These are phyloP conservation scores for Synergus japonicus DNA, from an alignment of 2,888 invertebrate genomes.

Conservation along the genomic window DNA sequence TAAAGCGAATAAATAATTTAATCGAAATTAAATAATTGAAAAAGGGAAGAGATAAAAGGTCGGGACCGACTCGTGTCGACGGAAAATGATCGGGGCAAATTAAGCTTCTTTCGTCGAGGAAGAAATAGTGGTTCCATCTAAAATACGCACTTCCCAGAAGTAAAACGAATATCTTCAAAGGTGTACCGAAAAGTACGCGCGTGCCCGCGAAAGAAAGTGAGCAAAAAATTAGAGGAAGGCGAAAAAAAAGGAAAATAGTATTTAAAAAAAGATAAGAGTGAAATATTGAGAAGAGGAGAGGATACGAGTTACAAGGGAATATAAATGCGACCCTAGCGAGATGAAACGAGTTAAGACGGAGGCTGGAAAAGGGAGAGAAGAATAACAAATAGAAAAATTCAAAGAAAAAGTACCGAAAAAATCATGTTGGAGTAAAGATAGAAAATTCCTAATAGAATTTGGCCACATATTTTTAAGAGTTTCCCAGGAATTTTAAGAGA, in stretches of 20 bases:
- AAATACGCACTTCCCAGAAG: constrained; percentile 65
- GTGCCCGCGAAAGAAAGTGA: constrained; percentile 45
- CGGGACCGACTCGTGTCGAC: background rate
- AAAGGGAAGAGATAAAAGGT: background rate
- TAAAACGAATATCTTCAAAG: constrained; percentile 56
- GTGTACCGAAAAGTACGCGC: constrained; percentile 50
- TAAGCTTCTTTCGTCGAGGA: background rate
- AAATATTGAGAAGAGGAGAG: constrained; percentile 45
- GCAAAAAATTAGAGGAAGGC: background rate
- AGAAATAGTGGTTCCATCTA: constrained; percentile 44
- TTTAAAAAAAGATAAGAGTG: constrained; percentile 43
- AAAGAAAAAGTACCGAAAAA: background rate
- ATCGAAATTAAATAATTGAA: too few species aligned
- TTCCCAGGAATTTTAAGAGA: background rate
- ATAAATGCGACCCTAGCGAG: background rate
- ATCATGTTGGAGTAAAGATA: background rate
- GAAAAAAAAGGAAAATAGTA: background rate
- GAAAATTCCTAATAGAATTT: background rate
- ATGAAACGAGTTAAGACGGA: background rate
- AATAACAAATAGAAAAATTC: background rate
- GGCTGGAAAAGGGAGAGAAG: background rate
- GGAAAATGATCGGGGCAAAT: constrained; percentile 50
- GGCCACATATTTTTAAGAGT: background rate
- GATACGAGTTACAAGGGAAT: constrained; percentile 33
- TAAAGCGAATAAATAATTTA: too few species aligned